Conservation (phyloP, 23 tunicate genomes). For the Ciona savignyi region DNA sequence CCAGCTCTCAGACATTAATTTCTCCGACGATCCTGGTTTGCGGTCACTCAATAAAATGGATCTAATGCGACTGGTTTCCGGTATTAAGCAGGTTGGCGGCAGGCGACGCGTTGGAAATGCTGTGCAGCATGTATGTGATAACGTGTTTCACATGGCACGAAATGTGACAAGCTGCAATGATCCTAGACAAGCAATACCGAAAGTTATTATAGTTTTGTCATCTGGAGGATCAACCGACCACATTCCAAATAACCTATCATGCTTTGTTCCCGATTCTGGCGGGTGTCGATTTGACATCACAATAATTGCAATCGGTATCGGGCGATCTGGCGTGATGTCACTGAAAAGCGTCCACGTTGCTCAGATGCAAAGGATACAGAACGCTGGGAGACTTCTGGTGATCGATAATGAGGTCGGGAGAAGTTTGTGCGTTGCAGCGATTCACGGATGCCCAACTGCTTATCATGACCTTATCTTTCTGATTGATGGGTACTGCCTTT, state of each 20-base stretch:
- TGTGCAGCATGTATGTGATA: constrained; percentile 28
- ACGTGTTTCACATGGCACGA: constrained; percentile 24
- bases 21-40: neutral
- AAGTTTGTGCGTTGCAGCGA: constrained; percentile 19
- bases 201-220: constrained; percentile 30
- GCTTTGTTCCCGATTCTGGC: constrained; percentile 14
- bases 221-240: constrained; percentile 18
- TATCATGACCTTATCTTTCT: constrained; percentile 50
- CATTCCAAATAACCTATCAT: constrained; percentile 22
- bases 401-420: constrained; percentile 21
- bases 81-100: constrained; percentile 21
- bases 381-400: constrained; percentile 1
- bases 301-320: constrained; percentile 33
- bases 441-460: constrained; percentile 28
- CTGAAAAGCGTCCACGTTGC: constrained; percentile 3
- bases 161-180: neutral
- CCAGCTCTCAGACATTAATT: neutral
- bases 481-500: constrained; percentile 58
- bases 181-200: constrained; percentile 12
- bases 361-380: neutral
- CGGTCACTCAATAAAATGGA: constrained; percentile 13
- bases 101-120: constrained; percentile 39
- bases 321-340: constrained; percentile 6
- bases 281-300: constrained; percentile 8
- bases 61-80: neutral